These are phyloP conservation scores for Cyrtorhinus lividipennis DNA, from an alignment of 1,140 invertebrate genomes.

Conservation along the genomic window DNA sequence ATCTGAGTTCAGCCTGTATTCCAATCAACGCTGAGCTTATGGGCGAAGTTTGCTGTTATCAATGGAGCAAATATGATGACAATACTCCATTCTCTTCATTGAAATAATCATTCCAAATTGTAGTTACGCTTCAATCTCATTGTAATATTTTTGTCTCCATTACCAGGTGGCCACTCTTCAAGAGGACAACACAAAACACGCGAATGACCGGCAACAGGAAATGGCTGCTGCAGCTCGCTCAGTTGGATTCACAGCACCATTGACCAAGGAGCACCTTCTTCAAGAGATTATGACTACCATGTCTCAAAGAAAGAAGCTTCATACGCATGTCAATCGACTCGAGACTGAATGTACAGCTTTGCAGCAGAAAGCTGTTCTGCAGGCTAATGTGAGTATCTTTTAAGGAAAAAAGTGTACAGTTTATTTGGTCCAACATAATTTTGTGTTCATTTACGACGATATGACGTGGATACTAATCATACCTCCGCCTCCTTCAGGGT, in stretches of 20 bases:
- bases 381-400: constrained; percentile 14
- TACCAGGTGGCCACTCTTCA: constrained; percentile 24
- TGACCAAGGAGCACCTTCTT: constrained; percentile 54
- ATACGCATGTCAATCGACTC: constrained; percentile 50
- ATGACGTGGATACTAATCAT: too few species aligned
- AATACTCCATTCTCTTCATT: too few species aligned
- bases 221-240: constrained; percentile 16
- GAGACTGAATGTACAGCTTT: constrained; percentile 25
- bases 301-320: constrained; percentile 61
- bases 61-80: too few species aligned
- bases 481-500: too few species aligned
- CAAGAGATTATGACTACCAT: constrained; percentile 72
- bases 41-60: background rate
- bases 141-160: too few species aligned
- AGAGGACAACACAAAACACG: constrained; percentile 22
- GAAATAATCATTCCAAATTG: too few species aligned
- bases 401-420: background rate
- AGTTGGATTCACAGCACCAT: constrained; percentile 19
- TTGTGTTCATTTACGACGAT: too few species aligned
- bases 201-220: constrained; percentile 22
- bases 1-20: background rate
- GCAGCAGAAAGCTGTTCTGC: constrained; percentile 12
- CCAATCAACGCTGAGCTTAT: background rate
- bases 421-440: too few species aligned
- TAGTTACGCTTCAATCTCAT: too few species aligned